phyloP scores from a whole-genome alignment of 2,797 vertebrate genomes.

The Eremophila alpestris region DNA sequence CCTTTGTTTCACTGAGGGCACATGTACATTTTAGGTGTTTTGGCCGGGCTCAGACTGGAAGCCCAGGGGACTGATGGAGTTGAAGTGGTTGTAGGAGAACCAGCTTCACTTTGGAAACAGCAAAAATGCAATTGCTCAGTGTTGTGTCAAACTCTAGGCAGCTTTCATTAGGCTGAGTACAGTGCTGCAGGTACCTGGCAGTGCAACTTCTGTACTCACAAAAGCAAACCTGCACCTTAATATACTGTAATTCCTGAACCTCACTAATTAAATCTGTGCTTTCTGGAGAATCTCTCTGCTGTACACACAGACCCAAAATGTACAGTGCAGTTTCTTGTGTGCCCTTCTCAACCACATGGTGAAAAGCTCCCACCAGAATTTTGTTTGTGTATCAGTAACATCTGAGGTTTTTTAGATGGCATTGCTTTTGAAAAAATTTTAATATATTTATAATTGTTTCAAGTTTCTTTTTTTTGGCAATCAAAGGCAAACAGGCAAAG shows the following conservation, averaged over 20 bases:
- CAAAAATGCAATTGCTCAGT: background rate
- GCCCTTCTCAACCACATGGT: background rate
- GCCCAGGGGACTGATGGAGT: background rate
- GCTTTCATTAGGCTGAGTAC: background rate
- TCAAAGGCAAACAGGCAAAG: background rate
- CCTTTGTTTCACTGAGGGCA: background rate
- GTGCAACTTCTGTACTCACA: background rate
- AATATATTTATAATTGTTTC: background rate
- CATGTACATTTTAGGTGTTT: background rate
- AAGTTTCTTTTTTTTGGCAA: background rate
- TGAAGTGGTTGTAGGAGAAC: background rate
- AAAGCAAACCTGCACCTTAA: background rate
- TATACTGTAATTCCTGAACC: background rate
- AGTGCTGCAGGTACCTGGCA: background rate
- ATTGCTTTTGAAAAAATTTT: background rate
- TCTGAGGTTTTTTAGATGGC: background rate
- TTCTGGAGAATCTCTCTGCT: background rate
- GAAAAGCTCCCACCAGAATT: background rate
- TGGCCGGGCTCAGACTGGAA: background rate
- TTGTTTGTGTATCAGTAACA: accelerated
- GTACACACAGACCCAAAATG: background rate
- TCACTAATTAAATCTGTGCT: background rate
- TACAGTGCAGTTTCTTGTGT: background rate
- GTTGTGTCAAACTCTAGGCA: background rate
- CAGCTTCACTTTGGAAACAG: background rate